Conservation (phyloP, 2,888 invertebrate species). For the Phengaris arion region DNA sequence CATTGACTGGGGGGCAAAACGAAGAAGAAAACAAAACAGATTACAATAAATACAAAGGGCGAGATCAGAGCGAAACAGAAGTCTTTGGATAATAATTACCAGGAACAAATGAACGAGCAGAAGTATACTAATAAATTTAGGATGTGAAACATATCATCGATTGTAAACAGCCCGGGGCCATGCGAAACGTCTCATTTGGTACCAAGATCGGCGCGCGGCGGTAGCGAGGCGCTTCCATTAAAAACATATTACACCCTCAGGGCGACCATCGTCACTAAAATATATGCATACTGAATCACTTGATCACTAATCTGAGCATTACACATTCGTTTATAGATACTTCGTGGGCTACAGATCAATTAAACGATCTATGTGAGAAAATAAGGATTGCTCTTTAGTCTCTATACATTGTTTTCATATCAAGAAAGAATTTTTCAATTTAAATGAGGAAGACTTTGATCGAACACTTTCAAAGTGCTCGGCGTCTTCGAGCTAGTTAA, state of each 20-base stretch:
- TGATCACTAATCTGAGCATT: neutral
- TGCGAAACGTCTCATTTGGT: slow-evolving; percentile 69
- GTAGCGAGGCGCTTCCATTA: slow-evolving; percentile 68
- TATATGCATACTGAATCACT: slow-evolving; percentile 7
- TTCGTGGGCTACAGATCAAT: neutral
- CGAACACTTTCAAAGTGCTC: neutral
- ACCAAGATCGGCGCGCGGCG: slow-evolving; percentile 58
- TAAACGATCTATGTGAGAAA: neutral
- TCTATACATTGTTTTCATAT: neutral
- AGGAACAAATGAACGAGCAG: slow-evolving; percentile 55
- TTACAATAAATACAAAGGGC: slow-evolving; percentile 15
- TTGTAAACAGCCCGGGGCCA: slow-evolving; percentile 78
- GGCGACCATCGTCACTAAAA: slow-evolving; percentile 26
- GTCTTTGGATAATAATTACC: slow-evolving; percentile 48
- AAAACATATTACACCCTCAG: slow-evolving; percentile 40
- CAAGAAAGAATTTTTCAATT: neutral
- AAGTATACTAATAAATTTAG: slow-evolving; percentile 76
- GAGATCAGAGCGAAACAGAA: slow-evolving; percentile 36
- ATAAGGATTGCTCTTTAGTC: neutral
- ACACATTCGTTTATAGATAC: neutral
- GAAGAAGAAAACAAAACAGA: slow-evolving; percentile 22
- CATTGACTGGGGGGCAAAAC: slow-evolving; percentile 25
- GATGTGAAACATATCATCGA: slow-evolving; percentile 77
- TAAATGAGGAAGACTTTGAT: neutral
- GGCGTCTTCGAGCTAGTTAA: slow-evolving; percentile 17